Evolutionary conservation across 1,140 invertebrate genomes (phyloP), one percentile per base, ranked within the genome.

Genomic region (Spodoptera litura): DNA sequence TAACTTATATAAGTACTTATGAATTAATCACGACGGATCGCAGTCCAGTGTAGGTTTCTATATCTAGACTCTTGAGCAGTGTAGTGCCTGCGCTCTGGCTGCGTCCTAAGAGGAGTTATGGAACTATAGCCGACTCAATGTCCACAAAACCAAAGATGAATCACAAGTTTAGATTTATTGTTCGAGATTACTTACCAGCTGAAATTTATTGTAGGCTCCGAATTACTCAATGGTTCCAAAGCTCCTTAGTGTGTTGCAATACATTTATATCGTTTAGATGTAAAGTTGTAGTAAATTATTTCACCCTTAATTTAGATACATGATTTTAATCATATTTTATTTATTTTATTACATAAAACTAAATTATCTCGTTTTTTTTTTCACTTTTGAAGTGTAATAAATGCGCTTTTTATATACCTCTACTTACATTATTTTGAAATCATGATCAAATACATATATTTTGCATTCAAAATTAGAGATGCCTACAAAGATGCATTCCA

Each of bases 1-100:
- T 93, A 93, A 92, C 91, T 93, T 91, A 89, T 91, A 83, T 94
- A 92, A 94, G 93, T 94, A 94, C 93, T 94, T 94, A 94, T 91
- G 86, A 89, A 88, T 85, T 91, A 89, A 87, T 89, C 86, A 89
- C 85, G 82, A 82, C 79, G 80, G 81, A 83, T 70, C 79, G 87
- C 86, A 86, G 88, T 82, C 83, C 74, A 70, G 75, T 77, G 82
- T 72, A 77, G 38, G 74, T 74, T 80, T 31, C 55, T 71, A 51
- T 56, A 53, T 73, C 51, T 70, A 75, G 44, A 70, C 44, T 70
- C 64, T 73, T 66, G 8, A 55, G 25, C 74, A 44, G 61, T 76
- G 52, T 59, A 64, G 78, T 72, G 74, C 53, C 61, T 31, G 49
- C 73, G 78, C 66, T 75, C 79, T 74, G 77, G 85, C 85, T 83